These are phyloP conservation scores for Lathamus discolor DNA, from an alignment of 2,113 vertebrate species.

Conservation along the genomic window DNA sequence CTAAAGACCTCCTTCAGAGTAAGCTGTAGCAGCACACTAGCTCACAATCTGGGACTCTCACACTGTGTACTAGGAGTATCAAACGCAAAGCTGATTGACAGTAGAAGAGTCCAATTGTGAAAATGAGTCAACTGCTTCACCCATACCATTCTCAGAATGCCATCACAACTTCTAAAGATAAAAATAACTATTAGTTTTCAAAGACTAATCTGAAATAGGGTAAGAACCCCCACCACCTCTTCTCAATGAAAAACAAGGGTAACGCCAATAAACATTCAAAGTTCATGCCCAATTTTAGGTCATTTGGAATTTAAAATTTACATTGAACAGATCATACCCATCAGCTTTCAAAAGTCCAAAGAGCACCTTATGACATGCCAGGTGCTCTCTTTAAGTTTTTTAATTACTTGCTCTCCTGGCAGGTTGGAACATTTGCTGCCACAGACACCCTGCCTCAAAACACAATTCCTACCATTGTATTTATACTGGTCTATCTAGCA, in stretches of 20 bases:
- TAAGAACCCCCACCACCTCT: neutral
- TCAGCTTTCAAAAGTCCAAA: neutral
- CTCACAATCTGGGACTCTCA: neutral
- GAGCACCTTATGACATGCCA: neutral
- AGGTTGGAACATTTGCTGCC: neutral
- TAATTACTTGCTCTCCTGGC: neutral
- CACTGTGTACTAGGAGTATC: accelerated
- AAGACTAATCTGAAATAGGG: neutral
- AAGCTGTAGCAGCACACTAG: neutral
- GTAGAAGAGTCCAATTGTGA: neutral
- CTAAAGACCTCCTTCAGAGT: neutral
- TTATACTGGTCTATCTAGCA: neutral
- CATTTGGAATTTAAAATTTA: accelerated
- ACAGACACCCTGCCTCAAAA: neutral
- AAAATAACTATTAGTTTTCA: neutral
- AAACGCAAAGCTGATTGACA: neutral
- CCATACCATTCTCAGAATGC: neutral
- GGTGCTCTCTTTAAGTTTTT: neutral
- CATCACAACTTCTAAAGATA: neutral
- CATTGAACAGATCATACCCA: neutral
- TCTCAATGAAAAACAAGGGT: accelerated
- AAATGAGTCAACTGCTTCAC: neutral
- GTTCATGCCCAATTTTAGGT: neutral
- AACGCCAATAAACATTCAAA: neutral
- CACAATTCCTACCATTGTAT: neutral